Conservation (phyloP, 1,140 invertebrate genomes). For the Drosophila teissieri region DNA sequence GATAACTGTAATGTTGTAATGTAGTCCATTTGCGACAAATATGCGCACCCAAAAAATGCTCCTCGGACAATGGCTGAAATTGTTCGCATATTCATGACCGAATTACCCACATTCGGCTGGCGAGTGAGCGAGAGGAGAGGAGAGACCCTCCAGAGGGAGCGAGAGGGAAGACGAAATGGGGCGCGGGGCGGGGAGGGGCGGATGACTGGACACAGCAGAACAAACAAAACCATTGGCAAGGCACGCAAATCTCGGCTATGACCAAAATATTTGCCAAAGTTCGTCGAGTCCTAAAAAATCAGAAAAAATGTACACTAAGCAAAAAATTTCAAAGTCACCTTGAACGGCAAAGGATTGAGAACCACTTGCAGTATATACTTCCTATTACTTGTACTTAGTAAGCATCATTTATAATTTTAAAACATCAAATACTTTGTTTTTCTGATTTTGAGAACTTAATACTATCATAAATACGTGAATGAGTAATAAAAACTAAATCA, state of each 20-base stretch:
- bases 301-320: slow-evolving; percentile 22
- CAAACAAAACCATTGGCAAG: slow-evolving; percentile 78
- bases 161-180: background rate
- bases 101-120: slow-evolving; percentile 75
- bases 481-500: too few species aligned
- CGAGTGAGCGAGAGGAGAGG: slow-evolving; percentile 1
- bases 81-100: slow-evolving; percentile 81
- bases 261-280: slow-evolving; percentile 79
- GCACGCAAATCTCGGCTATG: slow-evolving; percentile 79
- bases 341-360: background rate
- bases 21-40: slow-evolving; percentile 81
- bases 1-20: slow-evolving; percentile 79
- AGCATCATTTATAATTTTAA: too few species aligned
- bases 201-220: slow-evolving; percentile 77
- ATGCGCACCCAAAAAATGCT: slow-evolving; percentile 74
- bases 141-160: background rate
- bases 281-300: slow-evolving; percentile 46
- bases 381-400: too few species aligned
- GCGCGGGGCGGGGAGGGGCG: slow-evolving; percentile 6
- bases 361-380: too few species aligned
- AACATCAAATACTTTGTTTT: too few species aligned
- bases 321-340: background rate
- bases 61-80: slow-evolving; percentile 73
- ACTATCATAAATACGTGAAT: too few species aligned
- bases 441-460: too few species aligned